Conservation (phyloP, 2,888 invertebrate species). For the Drosophila mulleri region DNA sequence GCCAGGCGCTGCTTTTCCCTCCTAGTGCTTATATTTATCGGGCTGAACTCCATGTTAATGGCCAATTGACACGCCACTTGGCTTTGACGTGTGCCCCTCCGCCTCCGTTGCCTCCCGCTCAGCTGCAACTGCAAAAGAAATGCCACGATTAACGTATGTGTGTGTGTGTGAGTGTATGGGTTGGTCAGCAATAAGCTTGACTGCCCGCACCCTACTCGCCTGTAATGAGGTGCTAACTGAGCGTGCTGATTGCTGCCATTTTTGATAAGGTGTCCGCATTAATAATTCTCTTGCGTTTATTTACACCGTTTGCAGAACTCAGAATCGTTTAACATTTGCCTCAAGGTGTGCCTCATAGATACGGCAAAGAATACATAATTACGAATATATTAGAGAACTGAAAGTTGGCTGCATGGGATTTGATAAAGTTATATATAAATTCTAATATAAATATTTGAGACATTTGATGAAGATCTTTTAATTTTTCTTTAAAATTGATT, state of each 20-base stretch:
- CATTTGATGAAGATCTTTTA: neutral
- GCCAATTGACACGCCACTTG: constrained; percentile 81
- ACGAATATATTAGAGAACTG: neutral
- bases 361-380: constrained; percentile 1
- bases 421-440: too few species aligned
- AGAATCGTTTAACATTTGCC: constrained; percentile 16
- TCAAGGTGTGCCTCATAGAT: constrained; percentile 24
- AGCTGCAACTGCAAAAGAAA: constrained; percentile 35
- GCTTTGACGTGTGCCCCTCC: constrained; percentile 58
- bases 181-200: constrained; percentile 16
- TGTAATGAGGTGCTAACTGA: constrained; percentile 76
- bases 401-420: too few species aligned
- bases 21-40: constrained; percentile 62
- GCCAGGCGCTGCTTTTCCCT: neutral
- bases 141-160: constrained; percentile 46
- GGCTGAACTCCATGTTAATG: constrained; percentile 69
- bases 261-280: constrained; percentile 77
- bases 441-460: neutral
- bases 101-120: neutral
- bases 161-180: constrained; percentile 14
- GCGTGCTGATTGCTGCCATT: constrained; percentile 80
- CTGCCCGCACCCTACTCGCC: constrained; percentile 22
- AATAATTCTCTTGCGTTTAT: constrained; percentile 71
- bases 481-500: neutral
- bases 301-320: constrained; percentile 44